Evolutionary conservation across 2,113 vertebrate genomes (phyloP).

Genomic region (Calidris pugnax): DNA sequence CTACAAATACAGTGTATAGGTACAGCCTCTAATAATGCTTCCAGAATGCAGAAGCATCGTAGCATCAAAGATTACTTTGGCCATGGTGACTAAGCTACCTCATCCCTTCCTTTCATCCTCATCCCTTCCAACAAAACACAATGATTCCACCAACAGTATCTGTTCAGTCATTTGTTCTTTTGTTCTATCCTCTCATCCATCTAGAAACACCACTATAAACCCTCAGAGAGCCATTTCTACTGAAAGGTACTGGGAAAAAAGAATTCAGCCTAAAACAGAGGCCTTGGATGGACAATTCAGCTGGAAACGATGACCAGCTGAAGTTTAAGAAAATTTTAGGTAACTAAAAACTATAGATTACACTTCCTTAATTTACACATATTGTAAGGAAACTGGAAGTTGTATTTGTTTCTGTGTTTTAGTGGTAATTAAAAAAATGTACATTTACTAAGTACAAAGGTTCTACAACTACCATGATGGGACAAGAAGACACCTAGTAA

Average conservation of each 20-base stretch:
- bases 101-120: background rate
- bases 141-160: background rate
- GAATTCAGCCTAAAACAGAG: background rate
- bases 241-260: background rate
- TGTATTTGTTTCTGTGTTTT: background rate
- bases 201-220: background rate
- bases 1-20: background rate
- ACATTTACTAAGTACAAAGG: background rate
- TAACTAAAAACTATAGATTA: background rate
- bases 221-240: background rate
- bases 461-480: background rate
- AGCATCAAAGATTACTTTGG: background rate
- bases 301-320: background rate
- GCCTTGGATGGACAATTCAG: background rate
- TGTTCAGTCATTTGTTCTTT: background rate
- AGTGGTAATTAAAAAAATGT: background rate
- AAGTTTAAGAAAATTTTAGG: background rate
- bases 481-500: background rate
- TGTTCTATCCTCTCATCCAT: background rate
- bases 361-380: background rate
- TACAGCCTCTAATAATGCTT: background rate
- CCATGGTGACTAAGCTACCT: background rate
- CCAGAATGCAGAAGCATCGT: background rate
- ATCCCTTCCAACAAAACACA: background rate
- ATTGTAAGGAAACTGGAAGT: background rate